Percentiles rank a stretch among this genome's conserved stretches.
Conservation (phyloP, 2,113 vertebrate species). For the Spilogale gracilis region DNA sequence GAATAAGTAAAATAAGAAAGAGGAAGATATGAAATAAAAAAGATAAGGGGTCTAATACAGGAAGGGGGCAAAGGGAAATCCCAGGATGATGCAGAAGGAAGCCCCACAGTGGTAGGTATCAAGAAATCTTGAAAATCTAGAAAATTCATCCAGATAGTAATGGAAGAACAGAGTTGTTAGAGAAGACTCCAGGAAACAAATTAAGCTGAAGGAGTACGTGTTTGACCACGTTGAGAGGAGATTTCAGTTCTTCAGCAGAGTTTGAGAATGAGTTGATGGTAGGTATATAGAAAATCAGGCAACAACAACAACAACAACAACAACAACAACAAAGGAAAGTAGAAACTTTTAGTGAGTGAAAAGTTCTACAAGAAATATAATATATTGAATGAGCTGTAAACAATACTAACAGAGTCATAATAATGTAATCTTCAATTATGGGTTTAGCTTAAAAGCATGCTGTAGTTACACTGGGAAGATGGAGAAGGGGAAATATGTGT, state of each 20-base stretch:
- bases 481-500: not conserved
- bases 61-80: not conserved
- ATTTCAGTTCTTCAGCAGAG: not conserved
- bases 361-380: not conserved
- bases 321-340: not conserved
- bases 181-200: conserved; percentile 32
- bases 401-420: conserved; percentile 26
- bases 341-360: conserved; percentile 25
- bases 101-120: not conserved
- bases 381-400: not conserved
- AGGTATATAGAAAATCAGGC: conserved; percentile 13
- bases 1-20: conserved; percentile 17
- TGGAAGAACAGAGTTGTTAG: not conserved
- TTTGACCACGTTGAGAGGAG: not conserved
- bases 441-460: not conserved
- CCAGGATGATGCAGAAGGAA: not conserved
- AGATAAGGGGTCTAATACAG: not conserved
- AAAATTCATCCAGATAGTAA: not conserved
- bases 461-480: not conserved
- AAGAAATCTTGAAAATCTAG: not conserved
- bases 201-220: not conserved
- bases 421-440: conserved; percentile 2
- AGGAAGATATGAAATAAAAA: not conserved
- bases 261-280: conserved; percentile 25
- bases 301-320: not conserved